Conservation (phyloP, 2,797 vertebrate genomes). For the Arctocebus calabarensis region DNA sequence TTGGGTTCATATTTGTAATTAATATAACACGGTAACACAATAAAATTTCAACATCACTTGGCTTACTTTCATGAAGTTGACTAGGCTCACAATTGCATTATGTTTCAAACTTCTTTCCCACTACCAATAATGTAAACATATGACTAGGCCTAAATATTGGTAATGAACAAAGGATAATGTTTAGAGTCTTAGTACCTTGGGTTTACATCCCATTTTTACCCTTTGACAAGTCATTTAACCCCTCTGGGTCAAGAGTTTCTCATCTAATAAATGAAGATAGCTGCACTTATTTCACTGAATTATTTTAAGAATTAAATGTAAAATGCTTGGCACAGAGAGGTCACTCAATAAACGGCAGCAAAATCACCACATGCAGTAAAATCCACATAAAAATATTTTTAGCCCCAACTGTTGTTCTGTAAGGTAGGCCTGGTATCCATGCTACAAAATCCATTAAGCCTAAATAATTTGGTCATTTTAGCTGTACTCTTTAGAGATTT, state of each 20-base stretch:
- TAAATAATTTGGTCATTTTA: conserved; percentile 70
- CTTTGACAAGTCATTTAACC: conserved; percentile 47
- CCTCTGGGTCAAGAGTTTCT: conserved; percentile 45
- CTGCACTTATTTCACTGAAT: background rate
- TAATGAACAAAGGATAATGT: conserved; percentile 1
- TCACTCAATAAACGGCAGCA: conserved; percentile 32
- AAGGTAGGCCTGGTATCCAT: conserved; percentile 48
- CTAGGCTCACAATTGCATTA: conserved; percentile 27
- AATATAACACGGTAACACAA: background rate
- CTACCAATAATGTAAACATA: conserved; percentile 23
- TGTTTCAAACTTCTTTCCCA: background rate
- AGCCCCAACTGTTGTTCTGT: background rate
- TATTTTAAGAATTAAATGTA: conserved; percentile 64
- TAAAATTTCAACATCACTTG: conserved; percentile 32
- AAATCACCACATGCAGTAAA: conserved; percentile 35
- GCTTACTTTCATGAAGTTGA: conserved; percentile 39
- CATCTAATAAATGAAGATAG: conserved; percentile 57
- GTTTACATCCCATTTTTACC: background rate
- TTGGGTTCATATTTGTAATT: background rate
- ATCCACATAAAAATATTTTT: conserved; percentile 58
- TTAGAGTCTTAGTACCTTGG: background rate
- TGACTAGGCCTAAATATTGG: background rate
- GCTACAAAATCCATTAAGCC: conserved; percentile 67
- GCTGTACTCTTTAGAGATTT: conserved; percentile 55
- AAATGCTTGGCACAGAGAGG: conserved; percentile 44